These are phyloP conservation scores for Orientallactaga bullata DNA, from an alignment of 2,113 vertebrate genomes.

Conservation along the genomic window DNA sequence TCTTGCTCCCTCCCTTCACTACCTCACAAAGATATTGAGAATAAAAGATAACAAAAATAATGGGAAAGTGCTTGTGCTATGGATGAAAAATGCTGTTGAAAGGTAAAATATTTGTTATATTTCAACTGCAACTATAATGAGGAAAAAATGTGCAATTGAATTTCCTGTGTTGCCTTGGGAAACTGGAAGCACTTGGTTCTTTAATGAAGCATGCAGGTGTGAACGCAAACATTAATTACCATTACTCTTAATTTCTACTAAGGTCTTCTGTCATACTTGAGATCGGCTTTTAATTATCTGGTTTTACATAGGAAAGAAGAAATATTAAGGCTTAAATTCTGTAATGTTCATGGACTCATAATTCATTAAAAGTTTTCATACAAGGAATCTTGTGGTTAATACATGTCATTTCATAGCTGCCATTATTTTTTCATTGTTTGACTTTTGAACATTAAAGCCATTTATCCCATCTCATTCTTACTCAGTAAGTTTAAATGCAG, in stretches of 20 bases:
- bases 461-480: conserved; percentile 62
- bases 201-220: conserved; percentile 63
- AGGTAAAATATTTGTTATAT: conserved; percentile 30
- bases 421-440: conserved; percentile 54
- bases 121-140: conserved; percentile 48
- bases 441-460: conserved; percentile 54
- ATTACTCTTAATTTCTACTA: not conserved
- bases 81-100: conserved; percentile 29
- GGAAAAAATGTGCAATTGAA: conserved; percentile 37
- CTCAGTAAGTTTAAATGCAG: conserved; percentile 33
- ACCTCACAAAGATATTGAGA: conserved; percentile 68
- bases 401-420: conserved; percentile 69
- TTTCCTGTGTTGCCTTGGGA: conserved; percentile 60
- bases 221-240: conserved; percentile 47
- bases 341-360: conserved; percentile 71
- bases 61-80: not conserved
- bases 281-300: conserved; percentile 52
- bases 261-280: conserved; percentile 65
- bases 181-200: conserved; percentile 34
- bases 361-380: conserved; percentile 79
- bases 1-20: conserved; percentile 68
- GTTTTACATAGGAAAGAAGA: conserved; percentile 75
- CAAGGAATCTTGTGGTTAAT: conserved; percentile 71
- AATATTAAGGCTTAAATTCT: conserved; percentile 71
- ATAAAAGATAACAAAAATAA: conserved; percentile 27